Base-by-base conservation (phyloP, 92 coral and sea anemone genomes). In the Bergia sp. region DNA sequence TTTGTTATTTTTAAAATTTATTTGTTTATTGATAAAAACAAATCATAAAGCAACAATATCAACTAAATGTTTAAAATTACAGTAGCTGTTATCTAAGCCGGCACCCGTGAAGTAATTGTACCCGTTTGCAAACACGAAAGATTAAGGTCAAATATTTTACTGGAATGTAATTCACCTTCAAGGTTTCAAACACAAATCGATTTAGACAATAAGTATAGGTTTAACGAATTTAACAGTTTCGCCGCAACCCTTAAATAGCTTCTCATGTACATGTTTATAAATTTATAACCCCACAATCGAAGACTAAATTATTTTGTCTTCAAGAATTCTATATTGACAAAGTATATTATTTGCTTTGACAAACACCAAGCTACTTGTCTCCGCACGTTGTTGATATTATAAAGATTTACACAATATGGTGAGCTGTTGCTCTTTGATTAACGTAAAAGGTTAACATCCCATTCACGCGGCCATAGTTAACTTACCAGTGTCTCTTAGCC, bases 401-500 rank as follows among this genome's bases (percentile, higher is more conserved):
- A 37, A 57, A 80, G 10, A 55, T 16, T 1, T 3, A 5, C 13
- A 36, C 23, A 43, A 38, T 29, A 29, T 29, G 29, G 13, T 53
- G 40, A 57, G 73, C 21, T 2, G 21, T 57, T 20, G 29, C 45
- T 80, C 9, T 55, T 50, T 50, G 6, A 10, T 6, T 29, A 18
- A 80, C 71, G 64, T 41, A 36, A 3, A 1, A 80, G 69, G 29
- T 61, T 21, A 80, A 57, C 5, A 15, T n/a, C 18, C 1, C 55
- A 80, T 80, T 80, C 49, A 80, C 58, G 36, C 37, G 3, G 64
- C n/a, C 69, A 57, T 37, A 57, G 67, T 53, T 37, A 80, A 80
- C 85, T 80, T 57, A 80, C 85, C 85, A 80, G 85, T 57, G 42
- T 77, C 4, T 20, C 47, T 37, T 80, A 37, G 85, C 39, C 49